Base-by-base conservation (phyloP, 2,888 invertebrate genomes). In the Prenolepis imparis region DNA sequence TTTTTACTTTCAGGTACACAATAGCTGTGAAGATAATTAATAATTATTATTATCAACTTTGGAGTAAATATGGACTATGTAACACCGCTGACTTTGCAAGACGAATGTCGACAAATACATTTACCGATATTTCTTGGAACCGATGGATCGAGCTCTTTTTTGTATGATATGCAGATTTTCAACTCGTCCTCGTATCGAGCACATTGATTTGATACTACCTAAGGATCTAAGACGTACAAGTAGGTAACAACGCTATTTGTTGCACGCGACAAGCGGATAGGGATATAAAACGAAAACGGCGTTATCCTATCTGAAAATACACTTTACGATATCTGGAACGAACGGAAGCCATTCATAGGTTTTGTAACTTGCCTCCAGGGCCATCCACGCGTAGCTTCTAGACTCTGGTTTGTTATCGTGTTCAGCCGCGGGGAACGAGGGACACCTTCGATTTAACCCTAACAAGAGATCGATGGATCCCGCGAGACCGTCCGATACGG, bases 391-490 rank as follows among this genome's bases (percentile, higher is more conserved):
- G 80, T 75, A 82, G 5, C 55, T 72, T 82, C 68, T 36, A 39
- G 83, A 24, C 63, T 39, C 55, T 3, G 88, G 88, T 92, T 91
- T 90, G 90, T 92, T 91, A 92, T 92, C 92, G 90, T 89, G 90
- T 86, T 89, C 88, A 87, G 85, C 88, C 85, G 89, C 90, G 83
- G 86, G 85, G 91, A 92, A 90, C 91, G 88, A 86, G 86, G 86
- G 88, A 92, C 91, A 90, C 89, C 91, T 91, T 91, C 90, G 90
- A 92, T 91, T 91, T 90, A 91, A 89, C 91, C 90, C 89, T 91
- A 92, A 93, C 91, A 91, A 92, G 92, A 93, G 92, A 93, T 92
- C 90, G 91, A 93, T 92, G 92, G 89, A 90, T 93, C 92, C 91
- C 91, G 82, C 86, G 92, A 90, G 92, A 90, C 90, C 82, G 80